A percentile compares a stretch with the other conserved stretches of the same genome.
These are phyloP conservation scores for Plotosus lineatus DNA, from an alignment of 2,113 vertebrate species.

Conservation along the genomic window DNA sequence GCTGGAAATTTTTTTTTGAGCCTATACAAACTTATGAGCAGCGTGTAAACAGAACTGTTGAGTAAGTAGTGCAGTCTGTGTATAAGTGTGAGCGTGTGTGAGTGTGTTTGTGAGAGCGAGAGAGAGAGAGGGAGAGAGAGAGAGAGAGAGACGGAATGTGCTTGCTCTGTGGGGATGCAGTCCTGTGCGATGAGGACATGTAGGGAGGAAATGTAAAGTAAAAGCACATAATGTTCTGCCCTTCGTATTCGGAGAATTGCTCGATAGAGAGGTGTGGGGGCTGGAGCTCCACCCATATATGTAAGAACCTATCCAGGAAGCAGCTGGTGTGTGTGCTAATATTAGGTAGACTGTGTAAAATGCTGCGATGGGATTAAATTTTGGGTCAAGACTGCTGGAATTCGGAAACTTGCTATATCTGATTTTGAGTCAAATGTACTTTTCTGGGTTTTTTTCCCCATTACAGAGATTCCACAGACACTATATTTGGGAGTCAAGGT, in stretches of 20 bases:
- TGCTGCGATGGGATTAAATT: conserved; percentile 30
- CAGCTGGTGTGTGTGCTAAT: not conserved
- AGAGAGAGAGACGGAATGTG: conserved; percentile 37
- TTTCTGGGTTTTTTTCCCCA: not conserved
- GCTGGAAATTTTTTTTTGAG: not conserved
- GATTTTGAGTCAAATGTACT: conserved; percentile 11
- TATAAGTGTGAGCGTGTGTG: conserved; percentile 1
- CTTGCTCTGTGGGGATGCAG: conserved; percentile 38
- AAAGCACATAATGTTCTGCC: conserved; percentile 69
- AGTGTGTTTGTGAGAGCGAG: conserved; percentile 21
- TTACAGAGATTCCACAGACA: conserved; percentile 11
- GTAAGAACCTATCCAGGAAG: conserved; percentile 21
- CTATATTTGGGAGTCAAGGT: not conserved
- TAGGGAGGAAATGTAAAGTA: conserved; percentile 63
- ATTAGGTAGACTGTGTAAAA: conserved; percentile 9
- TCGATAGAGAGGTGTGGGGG: conserved; percentile 51
- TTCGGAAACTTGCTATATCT: conserved; percentile 33
- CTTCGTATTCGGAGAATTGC: conserved; percentile 55
- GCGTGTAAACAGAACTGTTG: conserved; percentile 21
- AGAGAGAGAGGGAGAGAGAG: not conserved
- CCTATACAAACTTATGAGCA: not conserved
- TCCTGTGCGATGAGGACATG: conserved; percentile 54
- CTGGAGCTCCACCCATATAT: conserved; percentile 51
- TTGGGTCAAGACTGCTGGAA: conserved; percentile 16
- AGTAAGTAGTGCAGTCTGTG: not conserved